These are phyloP conservation scores for Mystacides longicornis DNA, from an alignment of 2,888 invertebrate species.

Conservation along the genomic window DNA sequence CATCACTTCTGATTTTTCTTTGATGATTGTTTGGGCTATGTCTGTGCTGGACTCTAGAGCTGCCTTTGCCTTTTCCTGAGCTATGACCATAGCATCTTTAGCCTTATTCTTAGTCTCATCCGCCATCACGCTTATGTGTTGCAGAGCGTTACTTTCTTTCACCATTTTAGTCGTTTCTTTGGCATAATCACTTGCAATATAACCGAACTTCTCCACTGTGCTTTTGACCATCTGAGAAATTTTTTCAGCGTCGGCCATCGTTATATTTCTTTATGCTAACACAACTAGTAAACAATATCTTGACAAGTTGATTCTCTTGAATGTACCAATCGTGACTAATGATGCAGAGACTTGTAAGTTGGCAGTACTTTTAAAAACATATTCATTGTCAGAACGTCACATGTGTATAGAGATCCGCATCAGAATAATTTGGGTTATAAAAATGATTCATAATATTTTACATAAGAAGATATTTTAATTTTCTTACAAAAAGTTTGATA, in stretches of 20 bases:
- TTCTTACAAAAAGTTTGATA: no score
- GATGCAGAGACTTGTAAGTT: no score
- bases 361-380: no score
- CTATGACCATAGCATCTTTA: constrained; percentile 4
- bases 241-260: background rate
- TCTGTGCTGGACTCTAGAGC: background rate
- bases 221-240: background rate
- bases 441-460: no score
- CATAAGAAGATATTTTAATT: no score
- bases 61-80: constrained; percentile 1
- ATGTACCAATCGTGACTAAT: no score
- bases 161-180: constrained; percentile 5
- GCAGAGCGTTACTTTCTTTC: constrained; percentile 3
- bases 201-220: constrained; percentile 1
- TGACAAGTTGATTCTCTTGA: no score
- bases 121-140: background rate
- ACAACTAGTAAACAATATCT: background rate
- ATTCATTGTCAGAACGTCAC: no score
- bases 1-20: constrained; percentile 10
- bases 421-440: no score
- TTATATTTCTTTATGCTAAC: background rate
- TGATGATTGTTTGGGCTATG: constrained; percentile 1
- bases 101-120: background rate
- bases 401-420: no score
- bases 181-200: constrained; percentile 1